phyloP scores from a whole-genome alignment of 2,888 invertebrate genomes.

The Laothoe populi region DNA sequence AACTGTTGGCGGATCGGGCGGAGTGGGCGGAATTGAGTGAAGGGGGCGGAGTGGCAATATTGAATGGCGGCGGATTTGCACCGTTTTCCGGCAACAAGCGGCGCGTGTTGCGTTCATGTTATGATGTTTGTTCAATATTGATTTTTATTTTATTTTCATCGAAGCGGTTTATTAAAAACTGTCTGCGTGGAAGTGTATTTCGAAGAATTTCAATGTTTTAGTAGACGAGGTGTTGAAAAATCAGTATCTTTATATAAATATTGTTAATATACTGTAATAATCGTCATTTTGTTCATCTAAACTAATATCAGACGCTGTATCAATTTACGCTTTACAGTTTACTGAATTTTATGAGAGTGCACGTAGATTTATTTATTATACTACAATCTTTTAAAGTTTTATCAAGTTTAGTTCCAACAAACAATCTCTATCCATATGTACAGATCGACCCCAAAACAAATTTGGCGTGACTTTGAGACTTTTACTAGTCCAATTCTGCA shows the following conservation, averaged over 20 bases:
- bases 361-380: too few relatives aligned
- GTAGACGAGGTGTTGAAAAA: neutral
- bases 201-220: neutral
- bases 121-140: conserved; percentile 11
- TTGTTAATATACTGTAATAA: too few relatives aligned
- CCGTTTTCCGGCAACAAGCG: conserved; percentile 20
- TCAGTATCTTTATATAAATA: neutral
- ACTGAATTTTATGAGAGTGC: too few relatives aligned
- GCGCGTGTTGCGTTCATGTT: conserved; percentile 4
- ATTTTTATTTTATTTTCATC: neutral
- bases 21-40: neutral
- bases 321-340: too few relatives aligned
- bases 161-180: neutral
- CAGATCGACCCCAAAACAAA: too few relatives aligned
- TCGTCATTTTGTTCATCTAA: too few relatives aligned
- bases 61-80: conserved; percentile 24
- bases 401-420: too few relatives aligned
- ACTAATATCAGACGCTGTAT: too few relatives aligned
- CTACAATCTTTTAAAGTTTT: too few relatives aligned
- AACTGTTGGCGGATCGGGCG: conserved; percentile 6
- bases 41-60: conserved; percentile 27
- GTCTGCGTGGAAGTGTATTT: neutral
- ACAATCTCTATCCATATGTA: too few relatives aligned
- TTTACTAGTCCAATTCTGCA: too few relatives aligned
- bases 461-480: too few relatives aligned